Base-by-base conservation (phyloP, 2,888 invertebrate species). In the Troides helena region DNA sequence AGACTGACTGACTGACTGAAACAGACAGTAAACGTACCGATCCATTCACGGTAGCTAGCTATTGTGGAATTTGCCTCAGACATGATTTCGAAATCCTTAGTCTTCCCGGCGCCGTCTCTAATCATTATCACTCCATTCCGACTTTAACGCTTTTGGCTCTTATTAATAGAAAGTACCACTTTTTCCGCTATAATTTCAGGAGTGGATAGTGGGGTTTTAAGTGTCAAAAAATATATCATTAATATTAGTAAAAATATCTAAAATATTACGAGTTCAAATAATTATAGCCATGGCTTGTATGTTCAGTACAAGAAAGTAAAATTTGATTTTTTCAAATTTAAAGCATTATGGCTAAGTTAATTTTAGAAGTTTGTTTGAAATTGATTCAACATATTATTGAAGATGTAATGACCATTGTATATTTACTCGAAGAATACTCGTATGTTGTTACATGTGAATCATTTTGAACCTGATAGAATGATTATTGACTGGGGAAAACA, bases 61-160 rank as follows among this genome's bases (percentile, higher is more conserved):
- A n/a, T 67, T 59, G 21, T 63, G 39, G 39, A 70, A 62, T 39
- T 64, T 36, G 36, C 75, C 72, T 56, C 64, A 65, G 17, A 72
- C 72, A 18, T 68, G 39, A 14, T 71, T 65, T 10, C 69, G 68
- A 25, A 56, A 61, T 1, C 68, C 71, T 14, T 56, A 68, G 60
- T 57, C 71, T 65, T 74, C 72, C 61, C 67, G 62, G 6, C 72
- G 72, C 8, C 66, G 21, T 12, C 71, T 69, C 36, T 53, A 62
- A 2, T 65, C 72, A 18, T 57, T 69, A 53, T 53, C 71, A 75
- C 17, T 73, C 72, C 63, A 70, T 30, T 12, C 43, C 12, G 10
- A 10, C 71, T 25, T 73, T 71, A 21, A 62, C 69, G 36, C 75
- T 73, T 61, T 58, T 59, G 0, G 76, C 77, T 3, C 74, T 71